Evolutionary conservation across 2,888 invertebrate species (phyloP).

Genomic region (Rhagonycha fulva): DNA sequence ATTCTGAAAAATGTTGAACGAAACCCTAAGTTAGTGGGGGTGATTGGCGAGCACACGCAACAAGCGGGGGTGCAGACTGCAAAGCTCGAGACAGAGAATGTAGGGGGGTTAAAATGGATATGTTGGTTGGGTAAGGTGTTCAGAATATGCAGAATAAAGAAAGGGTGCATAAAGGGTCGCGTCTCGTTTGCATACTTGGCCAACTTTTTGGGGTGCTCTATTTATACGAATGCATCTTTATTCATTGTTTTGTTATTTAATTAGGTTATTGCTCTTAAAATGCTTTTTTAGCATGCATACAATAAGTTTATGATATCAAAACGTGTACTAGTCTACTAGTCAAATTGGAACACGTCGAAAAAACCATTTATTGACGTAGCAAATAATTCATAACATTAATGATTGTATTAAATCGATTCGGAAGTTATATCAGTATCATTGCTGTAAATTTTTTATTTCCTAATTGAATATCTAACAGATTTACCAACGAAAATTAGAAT

Average conservation of each 20-base stretch:
- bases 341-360: neutral
- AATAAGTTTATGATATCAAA: neutral
- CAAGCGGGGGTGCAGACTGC: conserved; percentile 46
- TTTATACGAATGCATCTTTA: neutral
- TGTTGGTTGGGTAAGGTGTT: conserved; percentile 48
- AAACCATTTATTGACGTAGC: neutral
- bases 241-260: neutral
- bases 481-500: neutral
- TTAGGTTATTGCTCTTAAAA: neutral
- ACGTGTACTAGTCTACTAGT: too few species aligned
- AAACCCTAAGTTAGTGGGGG: conserved; percentile 50
- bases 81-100: conserved; percentile 35
- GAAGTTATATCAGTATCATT: neutral
- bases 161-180: conserved; percentile 35
- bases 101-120: conserved; percentile 38
- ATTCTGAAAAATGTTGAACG: conserved; percentile 54
- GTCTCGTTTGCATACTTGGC: conserved; percentile 30
- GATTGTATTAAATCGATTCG: neutral
- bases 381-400: neutral
- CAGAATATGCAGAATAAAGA: conserved; percentile 36
- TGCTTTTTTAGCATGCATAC: neutral
- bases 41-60: conserved; percentile 47
- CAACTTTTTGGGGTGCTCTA: conserved; percentile 16
- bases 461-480: neutral
- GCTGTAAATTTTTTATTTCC: neutral